Evolutionary conservation across 1,140 invertebrate genomes (phyloP), one percentile per base, ranked within the genome.

Genomic region (Onthophagus taurus): DNA sequence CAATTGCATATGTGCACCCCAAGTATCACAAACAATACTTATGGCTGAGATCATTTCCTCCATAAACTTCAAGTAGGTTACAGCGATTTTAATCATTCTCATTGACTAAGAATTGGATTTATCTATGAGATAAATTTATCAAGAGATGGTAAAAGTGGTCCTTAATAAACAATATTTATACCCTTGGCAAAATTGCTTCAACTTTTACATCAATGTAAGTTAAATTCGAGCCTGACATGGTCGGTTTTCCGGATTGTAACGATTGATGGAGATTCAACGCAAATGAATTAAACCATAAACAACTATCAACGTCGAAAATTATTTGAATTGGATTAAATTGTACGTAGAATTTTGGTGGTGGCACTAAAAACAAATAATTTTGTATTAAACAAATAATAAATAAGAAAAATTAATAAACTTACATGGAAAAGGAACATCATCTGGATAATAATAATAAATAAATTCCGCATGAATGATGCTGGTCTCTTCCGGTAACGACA

Each of bases 401-500:
- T 24, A 31, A 38, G 2, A 5, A 36, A 36, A 37, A 12, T 30
- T 44, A 34, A 50, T 24, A 20, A 49, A 69, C 77, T 77, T 72
- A 94, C 92, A 71, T 66, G 92, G 92, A 75, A 93, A 95, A 50
- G 83, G 81, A 31, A 88, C 79, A 58, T 92, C 89, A 34, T 89
- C 90, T 8, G 93, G 91, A 71, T 96, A 97, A 65, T 95, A 98
- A 68, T 94, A 99, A 58, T 92, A 89, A 1, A 91, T 94, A 54
- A 95, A 89, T 61, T 98, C 95, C 2, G 93, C 80, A 68, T 98
- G 94, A 21, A 98, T 59, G 31, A 92, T 80, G 26, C 86, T 85
- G 46, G 90, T 82, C 60, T 95, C 89, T 29, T 83, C 78, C 6
- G 93, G 92, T 51, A 96, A 72, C 34, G 80, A 80, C 52, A 89